Base-by-base conservation (phyloP, 2,113 vertebrate species). In the Daboia siamensis region DNA sequence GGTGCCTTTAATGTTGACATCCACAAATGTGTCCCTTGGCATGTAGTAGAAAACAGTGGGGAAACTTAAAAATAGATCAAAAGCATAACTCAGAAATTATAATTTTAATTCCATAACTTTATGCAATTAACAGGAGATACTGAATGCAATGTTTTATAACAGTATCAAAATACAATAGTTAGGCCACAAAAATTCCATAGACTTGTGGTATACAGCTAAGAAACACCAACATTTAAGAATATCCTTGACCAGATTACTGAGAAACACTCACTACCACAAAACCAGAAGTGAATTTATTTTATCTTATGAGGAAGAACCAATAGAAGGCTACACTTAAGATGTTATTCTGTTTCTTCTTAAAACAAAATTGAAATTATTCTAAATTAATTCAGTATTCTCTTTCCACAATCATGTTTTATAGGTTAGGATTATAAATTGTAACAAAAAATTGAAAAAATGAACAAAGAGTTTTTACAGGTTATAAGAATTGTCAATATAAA, bases 111-210 rank as follows among this genome's bases (percentile, higher is more conserved):
- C 94, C 96, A 89, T 96, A 90, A 96, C 95, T 95, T 96, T 95
- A 96, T 64, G 20, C 92, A 94, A 96, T 95, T 96, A 96, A 96
- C 90, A 94, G 86, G 95, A 96, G 90, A 94, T 96, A 96, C 94
- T 95, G 90, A 96, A 94, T 85, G 90, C 93, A 90, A 91, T 94
- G 95, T 95, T 95, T 95, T 93, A 94, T 95, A 93, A 91, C 94
- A 95, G 94, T 93, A 96, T 94, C 95, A 95, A 96, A 94, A 97
- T 96, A 96, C 94, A 95, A 95, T 94, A 96, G 94, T 4, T 93
- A 96, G 96, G 95, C 96, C 96, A 95, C 95, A 97, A 95, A 92
- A 97, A 91, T 95, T 90, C 90, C 86, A 95, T 91, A 94, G 94
- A 92, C 89, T 94, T 95, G 94, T 94, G 95, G 92, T 95, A 80